phyloP scores from a whole-genome alignment of 2,113 vertebrate species.

The Otus sunia region DNA sequence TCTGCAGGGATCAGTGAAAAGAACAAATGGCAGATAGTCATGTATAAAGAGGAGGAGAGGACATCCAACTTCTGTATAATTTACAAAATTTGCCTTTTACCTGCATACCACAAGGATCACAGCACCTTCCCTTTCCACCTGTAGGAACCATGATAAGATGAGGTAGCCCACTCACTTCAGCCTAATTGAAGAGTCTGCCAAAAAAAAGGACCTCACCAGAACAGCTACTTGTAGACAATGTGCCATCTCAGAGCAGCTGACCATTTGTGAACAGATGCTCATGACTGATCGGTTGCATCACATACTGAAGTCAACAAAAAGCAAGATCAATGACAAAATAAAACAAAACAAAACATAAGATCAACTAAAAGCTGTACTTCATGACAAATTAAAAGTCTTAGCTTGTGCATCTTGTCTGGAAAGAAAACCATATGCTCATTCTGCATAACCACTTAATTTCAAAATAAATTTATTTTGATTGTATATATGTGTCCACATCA shows the following conservation, averaged over 20 bases:
- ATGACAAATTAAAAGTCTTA: background rate
- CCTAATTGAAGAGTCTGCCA: background rate
- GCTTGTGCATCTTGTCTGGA: background rate
- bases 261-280: background rate
- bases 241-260: background rate
- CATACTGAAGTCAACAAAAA: background rate
- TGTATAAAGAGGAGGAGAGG: background rate
- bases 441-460: background rate
- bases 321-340: background rate
- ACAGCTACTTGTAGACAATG: background rate
- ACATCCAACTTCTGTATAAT: background rate
- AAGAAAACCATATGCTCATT: background rate
- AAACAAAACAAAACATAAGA: background rate
- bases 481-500: no score
- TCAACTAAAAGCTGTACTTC: background rate
- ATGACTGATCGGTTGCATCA: background rate
- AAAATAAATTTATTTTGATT: background rate
- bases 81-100: background rate
- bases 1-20: background rate
- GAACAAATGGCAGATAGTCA: background rate
- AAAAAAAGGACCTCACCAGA: background rate
- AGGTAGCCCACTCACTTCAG: background rate
- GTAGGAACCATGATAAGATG: background rate
- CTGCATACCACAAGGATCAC: background rate
- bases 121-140: background rate